Conservation (phyloP, 2,797 vertebrate species). For the Spinus pinus region DNA sequence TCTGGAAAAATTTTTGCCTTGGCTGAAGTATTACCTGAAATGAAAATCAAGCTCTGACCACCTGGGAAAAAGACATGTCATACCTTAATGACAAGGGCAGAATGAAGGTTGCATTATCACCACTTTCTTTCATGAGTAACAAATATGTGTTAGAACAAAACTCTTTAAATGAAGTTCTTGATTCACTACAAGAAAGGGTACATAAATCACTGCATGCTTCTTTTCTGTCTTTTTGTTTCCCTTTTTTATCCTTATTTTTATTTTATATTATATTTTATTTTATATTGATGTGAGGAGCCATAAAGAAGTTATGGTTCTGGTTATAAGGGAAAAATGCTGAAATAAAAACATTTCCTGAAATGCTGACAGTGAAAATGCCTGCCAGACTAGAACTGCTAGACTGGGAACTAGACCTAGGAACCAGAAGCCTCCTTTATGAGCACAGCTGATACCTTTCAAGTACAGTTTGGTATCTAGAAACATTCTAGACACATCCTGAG, state of each 20-base stretch:
- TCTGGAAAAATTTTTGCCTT: not conserved
- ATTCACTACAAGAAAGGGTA: not conserved
- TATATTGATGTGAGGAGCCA: not conserved
- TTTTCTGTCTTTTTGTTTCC: not conserved
- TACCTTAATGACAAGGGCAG: not conserved
- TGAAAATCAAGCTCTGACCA: not conserved
- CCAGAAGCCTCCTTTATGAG: not conserved
- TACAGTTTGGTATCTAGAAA: not conserved
- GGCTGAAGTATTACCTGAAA: not conserved
- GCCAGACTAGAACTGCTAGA: not conserved
- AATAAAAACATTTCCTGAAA: not conserved
- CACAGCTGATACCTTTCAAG: not conserved
- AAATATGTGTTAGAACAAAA: not conserved
- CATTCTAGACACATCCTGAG: not conserved
- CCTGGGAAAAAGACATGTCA: not conserved
- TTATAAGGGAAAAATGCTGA: not conserved
- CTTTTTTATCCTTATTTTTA: not conserved
- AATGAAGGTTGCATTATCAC: not conserved
- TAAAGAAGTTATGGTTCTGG: not conserved
- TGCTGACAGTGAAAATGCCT: not conserved
- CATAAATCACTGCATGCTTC: accelerated
- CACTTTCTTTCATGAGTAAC: not conserved
- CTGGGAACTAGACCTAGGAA: not conserved
- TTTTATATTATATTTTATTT: not conserved
- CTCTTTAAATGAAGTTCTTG: not conserved